Conservation (phyloP, 2,888 invertebrate genomes). For the Eumacrocentrus americanus region DNA sequence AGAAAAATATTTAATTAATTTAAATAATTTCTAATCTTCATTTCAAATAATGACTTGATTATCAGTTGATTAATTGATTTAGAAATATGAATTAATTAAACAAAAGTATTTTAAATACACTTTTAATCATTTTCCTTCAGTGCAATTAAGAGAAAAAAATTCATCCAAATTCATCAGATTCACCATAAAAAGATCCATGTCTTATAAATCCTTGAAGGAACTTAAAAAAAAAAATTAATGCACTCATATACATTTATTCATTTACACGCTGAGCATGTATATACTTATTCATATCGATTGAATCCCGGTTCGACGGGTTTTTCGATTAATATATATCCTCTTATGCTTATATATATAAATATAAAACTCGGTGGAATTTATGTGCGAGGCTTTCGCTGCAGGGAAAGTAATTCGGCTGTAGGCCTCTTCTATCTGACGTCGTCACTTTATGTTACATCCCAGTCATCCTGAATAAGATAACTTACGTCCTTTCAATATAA, state of each 20-base stretch:
- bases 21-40: too few relatives aligned
- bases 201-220: not conserved
- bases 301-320: slow-evolving; percentile 34
- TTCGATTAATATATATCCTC: slow-evolving; percentile 35
- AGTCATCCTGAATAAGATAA: too few relatives aligned
- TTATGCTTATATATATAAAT: slow-evolving; percentile 23
- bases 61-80: not conserved
- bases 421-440: slow-evolving; percentile 3
- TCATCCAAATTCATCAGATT: not conserved
- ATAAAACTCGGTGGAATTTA: slow-evolving; percentile 24
- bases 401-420: slow-evolving; percentile 30
- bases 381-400: slow-evolving; percentile 28
- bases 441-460: slow-evolving; percentile 12
- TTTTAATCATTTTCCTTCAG: too few relatives aligned
- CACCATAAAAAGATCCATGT: not conserved
- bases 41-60: too few relatives aligned
- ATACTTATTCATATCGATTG: slow-evolving; percentile 10
- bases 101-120: too few relatives aligned
- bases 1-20: too few relatives aligned
- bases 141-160: too few relatives aligned
- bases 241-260: slow-evolving; percentile 10
- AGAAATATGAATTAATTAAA: too few relatives aligned
- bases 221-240: slow-evolving; percentile 9
- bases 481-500: too few relatives aligned
- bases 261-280: not conserved